Evolutionary conservation across 2,888 invertebrate species (phyloP), one percentile per base, ranked within the genome.

Genomic region (Drosophila austrosaltans): DNA sequence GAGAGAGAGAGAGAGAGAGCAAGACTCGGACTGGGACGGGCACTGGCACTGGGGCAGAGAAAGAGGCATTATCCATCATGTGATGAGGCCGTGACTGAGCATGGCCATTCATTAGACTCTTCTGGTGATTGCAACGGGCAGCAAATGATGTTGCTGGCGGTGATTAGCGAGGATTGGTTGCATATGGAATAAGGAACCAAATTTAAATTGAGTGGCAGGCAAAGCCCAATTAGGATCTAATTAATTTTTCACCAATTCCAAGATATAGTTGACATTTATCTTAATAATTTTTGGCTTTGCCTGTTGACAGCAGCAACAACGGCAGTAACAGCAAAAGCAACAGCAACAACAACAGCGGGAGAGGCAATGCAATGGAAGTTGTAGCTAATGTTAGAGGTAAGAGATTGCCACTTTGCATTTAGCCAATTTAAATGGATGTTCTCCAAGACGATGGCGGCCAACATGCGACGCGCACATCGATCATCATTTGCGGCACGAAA

Each of bases 381-480:
- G 7, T 5, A 22, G 22, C 6, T 16, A 8, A 22, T 63, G 30
- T 28, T 12, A 44, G 61, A 20, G 22, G 32, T 62, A 54, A 62
- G 42, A 61, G 72, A 72, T 75, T 32, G 71, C 62, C 61, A 81
- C 70, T 81, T 78, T 87, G 75, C 83, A 87, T 88, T 81, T 81
- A 60, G 74, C 87, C 74, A 88, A 88, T 83, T 83, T 81, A 70
- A 87, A 77, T 79, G 82, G 22, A 61, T 58, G 66, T 56, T 72
- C 63, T 30, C 40, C 66, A 53, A 60, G 59, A 60, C 72, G 63
- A 62, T 76, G 77, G 71, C 78, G 81, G 22, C 48, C 48, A 48
- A 87, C 84, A 85, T 85, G 84, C 84, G 87, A 89, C 81, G 73
- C 86, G 87, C 86, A 80, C 84, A 85, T 85, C 84, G 84, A 85